Conservation (phyloP, 2,888 invertebrate genomes). For the Bombylius discolor region DNA sequence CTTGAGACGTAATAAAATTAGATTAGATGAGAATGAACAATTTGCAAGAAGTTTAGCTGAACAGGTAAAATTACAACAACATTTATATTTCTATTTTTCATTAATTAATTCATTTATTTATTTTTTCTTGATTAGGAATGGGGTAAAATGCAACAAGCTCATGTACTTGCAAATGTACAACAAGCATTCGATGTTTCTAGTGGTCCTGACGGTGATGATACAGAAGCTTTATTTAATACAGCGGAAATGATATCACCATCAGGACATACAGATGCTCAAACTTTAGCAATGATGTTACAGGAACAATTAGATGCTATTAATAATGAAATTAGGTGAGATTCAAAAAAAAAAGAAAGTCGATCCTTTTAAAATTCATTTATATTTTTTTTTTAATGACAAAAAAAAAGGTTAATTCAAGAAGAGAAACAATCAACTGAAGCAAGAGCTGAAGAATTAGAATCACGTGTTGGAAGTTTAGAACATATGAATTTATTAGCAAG, state of each 20-base stretch:
- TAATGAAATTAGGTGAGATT: constrained; percentile 68
- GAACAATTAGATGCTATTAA: constrained; percentile 99
- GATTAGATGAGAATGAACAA: constrained; percentile 50
- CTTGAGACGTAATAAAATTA: constrained; percentile 46
- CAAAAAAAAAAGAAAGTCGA: too few species aligned
- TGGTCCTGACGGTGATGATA: constrained; percentile 71
- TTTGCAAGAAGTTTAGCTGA: constrained; percentile 43
- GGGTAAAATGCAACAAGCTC: constrained; percentile 89
- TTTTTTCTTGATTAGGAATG: constrained; percentile 49
- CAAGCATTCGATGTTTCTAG: constrained; percentile 84
- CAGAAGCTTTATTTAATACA: constrained; percentile 61
- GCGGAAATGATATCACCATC: constrained; percentile 59
- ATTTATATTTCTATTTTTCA: background rate
- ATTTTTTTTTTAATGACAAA: background rate
- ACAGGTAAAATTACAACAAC: constrained; percentile 23
- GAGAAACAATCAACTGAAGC: constrained; percentile 96
- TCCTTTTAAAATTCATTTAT: background rate
- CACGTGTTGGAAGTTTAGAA: constrained; percentile 86
- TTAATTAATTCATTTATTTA: constrained; percentile 28
- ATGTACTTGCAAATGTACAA: constrained; percentile 81
- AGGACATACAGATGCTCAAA: constrained; percentile 86
- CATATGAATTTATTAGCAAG: constrained; percentile 75
- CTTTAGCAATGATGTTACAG: constrained; percentile 95
- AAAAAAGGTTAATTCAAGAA: constrained; percentile 58
- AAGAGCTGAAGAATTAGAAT: constrained; percentile 93